These are phyloP conservation scores for Laspeyria flexula DNA, from an alignment of 2,888 invertebrate species.

Conservation along the genomic window DNA sequence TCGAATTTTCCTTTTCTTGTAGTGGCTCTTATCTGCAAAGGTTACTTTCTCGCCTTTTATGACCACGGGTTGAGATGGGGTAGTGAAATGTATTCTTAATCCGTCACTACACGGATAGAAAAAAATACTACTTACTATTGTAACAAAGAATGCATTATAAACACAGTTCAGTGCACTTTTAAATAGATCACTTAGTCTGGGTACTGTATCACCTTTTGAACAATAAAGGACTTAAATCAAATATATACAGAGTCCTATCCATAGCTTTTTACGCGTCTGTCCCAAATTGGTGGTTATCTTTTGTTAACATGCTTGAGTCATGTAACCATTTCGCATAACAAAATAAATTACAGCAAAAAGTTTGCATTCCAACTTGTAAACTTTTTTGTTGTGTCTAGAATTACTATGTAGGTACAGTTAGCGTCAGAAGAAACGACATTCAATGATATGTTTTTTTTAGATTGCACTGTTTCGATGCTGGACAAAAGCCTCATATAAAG, in stretches of 20 bases:
- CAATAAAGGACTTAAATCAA: not conserved
- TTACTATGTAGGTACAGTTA: conserved; percentile 52
- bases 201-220: not conserved
- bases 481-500: too few relatives aligned
- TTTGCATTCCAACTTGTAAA: conserved; percentile 17
- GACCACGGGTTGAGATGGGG: too few relatives aligned
- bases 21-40: too few relatives aligned
- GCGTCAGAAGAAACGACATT: too few relatives aligned
- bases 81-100: too few relatives aligned
- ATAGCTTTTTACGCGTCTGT: not conserved
- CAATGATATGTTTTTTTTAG: too few relatives aligned
- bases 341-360: conserved; percentile 36
- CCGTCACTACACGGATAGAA: too few relatives aligned
- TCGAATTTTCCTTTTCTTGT: too few relatives aligned
- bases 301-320: conserved; percentile 6
- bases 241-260: not conserved
- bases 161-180: not conserved
- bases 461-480: too few relatives aligned
- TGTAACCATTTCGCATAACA: conserved; percentile 11
- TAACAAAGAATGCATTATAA: not conserved
- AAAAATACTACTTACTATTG: too few relatives aligned
- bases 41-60: too few relatives aligned
- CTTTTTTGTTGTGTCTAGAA: conserved; percentile 34
- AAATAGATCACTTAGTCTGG: not conserved
- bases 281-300: too few relatives aligned